Base-by-base conservation (phyloP, 1,140 invertebrate genomes). In the Ceratitis capitata region DNA sequence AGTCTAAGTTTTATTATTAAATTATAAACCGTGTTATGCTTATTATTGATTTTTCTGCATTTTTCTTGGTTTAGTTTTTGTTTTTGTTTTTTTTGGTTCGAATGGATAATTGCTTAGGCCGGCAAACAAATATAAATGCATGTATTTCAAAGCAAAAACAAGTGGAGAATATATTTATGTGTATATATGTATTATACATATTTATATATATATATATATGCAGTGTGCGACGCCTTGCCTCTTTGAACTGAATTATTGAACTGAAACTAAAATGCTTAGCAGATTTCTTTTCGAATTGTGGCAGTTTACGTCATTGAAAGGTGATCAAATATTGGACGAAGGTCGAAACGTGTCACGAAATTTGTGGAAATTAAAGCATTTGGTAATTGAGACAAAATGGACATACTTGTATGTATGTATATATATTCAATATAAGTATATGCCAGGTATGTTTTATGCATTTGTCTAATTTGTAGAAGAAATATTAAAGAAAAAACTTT, bases 21-120 rank as follows among this genome's bases (percentile, higher is more conserved):
- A 74, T 42, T 74, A 74, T 74, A 74, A 74, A 42, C 16, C 32
- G 39, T 74, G 35, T 39, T 74, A 26, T 74, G 64, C 35, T 35
- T 39, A 39, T 74, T 74, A 74, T 74, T 74, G 64, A 74, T 42
- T 74, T 56, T 74, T 74, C 64, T 74, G 64, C 64, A 61, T 61
- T 61, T 32, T 61, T 3, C 51, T 56, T 29, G 26, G 58, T 10
- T 61, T 29, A 42, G 16, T 23, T 39, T 74, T n/a, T 74, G n/a
- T 61, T 61, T 32, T 61, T 3, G 19, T 56, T 29, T 12, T 23
- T 10, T 61, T 29, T n/a, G 16, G 7, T 39, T 74, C 10, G 35
- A 35, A 35, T 19, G 29, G 32, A n/a, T 39, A 74, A 39, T 10
- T 42, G 64, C 35, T 42, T 19, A n/a, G 2, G 29, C 32, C 58